Percentiles rank a stretch among this genome's conserved stretches.
phyloP scores from a whole-genome alignment of 2,113 vertebrate species.

The Erpornis zantholeuca region DNA sequence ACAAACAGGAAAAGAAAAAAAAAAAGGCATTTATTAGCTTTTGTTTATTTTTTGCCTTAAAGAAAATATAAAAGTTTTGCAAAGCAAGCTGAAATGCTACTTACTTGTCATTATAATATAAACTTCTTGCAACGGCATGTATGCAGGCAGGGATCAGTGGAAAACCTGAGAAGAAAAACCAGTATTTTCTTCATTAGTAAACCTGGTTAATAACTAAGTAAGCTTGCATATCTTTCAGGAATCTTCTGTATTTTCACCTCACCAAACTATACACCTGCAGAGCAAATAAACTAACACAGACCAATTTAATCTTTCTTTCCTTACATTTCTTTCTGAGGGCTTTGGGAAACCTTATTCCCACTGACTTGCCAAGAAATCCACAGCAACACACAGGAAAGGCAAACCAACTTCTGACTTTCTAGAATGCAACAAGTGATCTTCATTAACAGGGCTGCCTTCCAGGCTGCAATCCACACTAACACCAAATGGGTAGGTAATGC shows the following conservation, averaged over 20 bases:
- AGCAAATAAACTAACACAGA: not conserved
- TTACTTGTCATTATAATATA: conserved; percentile 98
- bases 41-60: not conserved
- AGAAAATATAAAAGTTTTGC: not conserved
- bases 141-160: conserved; percentile 92
- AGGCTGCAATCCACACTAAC: not conserved
- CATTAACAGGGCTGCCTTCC: not conserved
- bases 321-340: not conserved
- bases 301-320: not conserved
- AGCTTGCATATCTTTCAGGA: not conserved
- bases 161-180: conserved; percentile 79
- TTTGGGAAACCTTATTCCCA: not conserved
- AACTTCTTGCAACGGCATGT: conserved; percentile 88
- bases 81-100: conserved; percentile 25
- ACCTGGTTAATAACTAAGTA: not conserved
- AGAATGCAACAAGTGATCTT: not conserved
- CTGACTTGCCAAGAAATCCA: not conserved
- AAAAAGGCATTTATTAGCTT: not conserved
- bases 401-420: not conserved
- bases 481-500: not conserved
- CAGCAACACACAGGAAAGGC: not conserved
- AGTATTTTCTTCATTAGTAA: not conserved
- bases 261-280: not conserved
- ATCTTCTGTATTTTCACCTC: not conserved
- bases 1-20: not conserved